Evolutionary conservation across 2,888 invertebrate species (phyloP), one percentile per base, ranked within the genome.

Genomic region (Plagodis dolabraria): DNA sequence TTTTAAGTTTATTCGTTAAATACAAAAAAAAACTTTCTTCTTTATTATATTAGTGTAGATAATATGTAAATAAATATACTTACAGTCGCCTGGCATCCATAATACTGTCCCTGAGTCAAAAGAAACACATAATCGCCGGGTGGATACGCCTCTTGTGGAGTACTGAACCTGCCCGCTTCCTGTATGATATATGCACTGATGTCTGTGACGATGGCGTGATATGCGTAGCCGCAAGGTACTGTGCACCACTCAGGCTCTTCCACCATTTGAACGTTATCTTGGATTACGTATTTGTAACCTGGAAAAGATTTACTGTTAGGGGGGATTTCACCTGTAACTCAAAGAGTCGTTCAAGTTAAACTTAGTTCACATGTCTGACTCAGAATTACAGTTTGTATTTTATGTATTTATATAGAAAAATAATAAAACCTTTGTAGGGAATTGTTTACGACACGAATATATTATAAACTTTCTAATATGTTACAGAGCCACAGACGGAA

Each of bases 71-170:
- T 10, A 42, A 42, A 42, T 95, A 0, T 22, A 79, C 92, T 78
- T 0, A 98, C 97, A 75, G 95, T 94, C 49, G 96, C 98, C 80
- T 94, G 92, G 48, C 95, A 94, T 0, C 98, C 98, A 80, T 98
- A 98, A 84, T 96, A 95, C 6, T 96, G 96, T 67, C 95, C 94
- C 7, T 94, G 95, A 0, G 98, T 93, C 84, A 97, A 94, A 36
- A 93, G 68, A 82, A 98, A 98, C 70, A 97, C 96, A 2, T 78
- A 75, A 53, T 94, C 94, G 0, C 95, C 95, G 0, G 92, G 83
- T 0, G 95, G 94, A 77, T 96, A 98, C 0, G 97, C 93, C 59
- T 75, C 86, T 55, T 80, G 79, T 7, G 86, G 84, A 7, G 88
- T 80, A 47, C 75, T 75, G 72, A 72, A 86, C 51, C 68, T 65